Evolutionary conservation across 2,113 vertebrate species (phyloP), one percentile per base, ranked within the genome.

Genomic region (Cepphus grylle): DNA sequence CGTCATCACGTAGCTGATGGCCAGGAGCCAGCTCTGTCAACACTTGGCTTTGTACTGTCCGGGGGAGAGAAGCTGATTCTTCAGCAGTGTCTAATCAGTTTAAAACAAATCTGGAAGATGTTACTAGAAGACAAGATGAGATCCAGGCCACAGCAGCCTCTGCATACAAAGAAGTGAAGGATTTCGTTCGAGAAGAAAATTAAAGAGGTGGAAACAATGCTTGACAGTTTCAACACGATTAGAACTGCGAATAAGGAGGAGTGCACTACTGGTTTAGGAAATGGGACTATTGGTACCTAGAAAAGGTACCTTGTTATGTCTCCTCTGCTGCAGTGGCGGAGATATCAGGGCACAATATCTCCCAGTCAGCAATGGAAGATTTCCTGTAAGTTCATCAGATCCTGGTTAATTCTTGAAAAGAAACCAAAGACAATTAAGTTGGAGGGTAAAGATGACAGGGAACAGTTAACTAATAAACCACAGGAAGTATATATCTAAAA

Each of bases 41-140:
- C 97, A 97, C 97, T 98, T 94, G 94, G 90, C 97, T 98, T 98
- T 98, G 96, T 98, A 96, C 97, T 97, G 97, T 97, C 98, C 87
- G 90, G 96, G 97, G 97, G 95, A 98, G 97, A 98, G 98, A 96
- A 98, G 97, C 84, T 98, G 98, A 98, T 97, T 98, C 97, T 97
- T 98, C 97, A 98, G 97, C 97, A 97, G 95, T 97, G 97, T 97
- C 97, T 98, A 98, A 98, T 98, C 98, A 98, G 97, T 96, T 98
- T 97, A 97, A 97, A 97, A 97, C 96, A 98, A 98, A 98, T 98
- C 98, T 98, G 98, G 98, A 98, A 98, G 98, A 98, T 96, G 97
- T 98, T 98, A 98, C 97, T 93, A 95, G 93, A 98, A 96, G 94
- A 97, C 95, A 81, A 98, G 98, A 98, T 97, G 97, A 98, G 97